phyloP scores from a whole-genome alignment of 2,888 invertebrate species.

The Anticlea derivata region DNA sequence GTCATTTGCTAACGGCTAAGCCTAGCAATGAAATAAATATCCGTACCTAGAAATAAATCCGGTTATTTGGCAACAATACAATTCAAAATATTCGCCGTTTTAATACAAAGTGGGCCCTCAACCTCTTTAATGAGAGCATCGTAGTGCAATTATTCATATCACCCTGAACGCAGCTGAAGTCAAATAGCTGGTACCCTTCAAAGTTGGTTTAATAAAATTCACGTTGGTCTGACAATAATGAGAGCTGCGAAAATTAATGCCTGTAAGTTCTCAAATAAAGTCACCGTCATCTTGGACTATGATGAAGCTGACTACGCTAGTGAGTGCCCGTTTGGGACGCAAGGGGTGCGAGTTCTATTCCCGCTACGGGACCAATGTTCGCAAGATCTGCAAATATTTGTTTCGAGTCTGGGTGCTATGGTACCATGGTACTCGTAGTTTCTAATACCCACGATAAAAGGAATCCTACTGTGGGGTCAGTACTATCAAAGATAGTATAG shows the following conservation, averaged over 20 bases:
- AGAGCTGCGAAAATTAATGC: background rate
- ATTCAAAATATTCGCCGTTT: conserved; percentile 25
- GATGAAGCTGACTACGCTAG: no score
- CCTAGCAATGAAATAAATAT: background rate
- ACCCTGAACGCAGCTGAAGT: conserved; percentile 10
- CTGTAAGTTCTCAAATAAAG: background rate
- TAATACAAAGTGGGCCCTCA: conserved; percentile 27
- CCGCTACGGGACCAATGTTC: no score
- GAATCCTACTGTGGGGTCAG: no score
- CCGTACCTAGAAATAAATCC: conserved; percentile 18
- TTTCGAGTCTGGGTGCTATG: no score
- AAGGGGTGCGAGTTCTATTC: no score
- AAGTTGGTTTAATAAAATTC: background rate
- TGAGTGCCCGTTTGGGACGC: no score
- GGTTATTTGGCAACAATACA: conserved; percentile 23
- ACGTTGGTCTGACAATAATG: no score
- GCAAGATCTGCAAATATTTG: no score
- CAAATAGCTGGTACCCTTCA: conserved; percentile 2
- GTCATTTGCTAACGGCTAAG: conserved; percentile 5
- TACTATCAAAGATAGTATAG: no score
- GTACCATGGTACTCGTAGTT: no score
- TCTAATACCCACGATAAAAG: no score
- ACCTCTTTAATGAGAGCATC: conserved; percentile 36
- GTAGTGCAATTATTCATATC: conserved; percentile 34
- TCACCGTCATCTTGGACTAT: no score